Evolutionary conservation across 2,888 invertebrate genomes (phyloP).

Genomic region (Mythimna impura): DNA sequence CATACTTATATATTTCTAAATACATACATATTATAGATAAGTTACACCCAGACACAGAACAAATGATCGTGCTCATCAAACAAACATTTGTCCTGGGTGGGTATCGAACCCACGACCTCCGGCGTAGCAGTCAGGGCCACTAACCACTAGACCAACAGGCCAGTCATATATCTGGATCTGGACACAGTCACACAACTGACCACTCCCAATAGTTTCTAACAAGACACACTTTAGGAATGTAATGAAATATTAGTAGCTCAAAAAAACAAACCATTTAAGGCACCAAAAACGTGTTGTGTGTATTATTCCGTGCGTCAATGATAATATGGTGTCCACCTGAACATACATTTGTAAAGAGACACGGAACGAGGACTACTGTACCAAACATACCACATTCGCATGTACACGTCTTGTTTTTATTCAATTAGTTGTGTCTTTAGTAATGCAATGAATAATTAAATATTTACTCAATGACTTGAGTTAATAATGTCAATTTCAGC

Average conservation of each 20-base stretch:
- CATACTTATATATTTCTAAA: too few relatives aligned
- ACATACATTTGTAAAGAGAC: neutral
- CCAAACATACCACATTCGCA: neutral
- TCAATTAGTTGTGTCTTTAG: neutral
- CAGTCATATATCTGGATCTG: too few relatives aligned
- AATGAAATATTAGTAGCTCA: neutral
- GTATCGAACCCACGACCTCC: too few relatives aligned
- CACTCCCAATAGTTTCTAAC: neutral
- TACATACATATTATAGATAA: too few relatives aligned
- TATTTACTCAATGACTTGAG: neutral
- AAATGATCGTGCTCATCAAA: too few relatives aligned
- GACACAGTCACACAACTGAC: neutral
- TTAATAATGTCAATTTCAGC: conserved; percentile 7
- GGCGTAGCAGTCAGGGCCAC: too few relatives aligned
- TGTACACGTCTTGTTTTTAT: neutral
- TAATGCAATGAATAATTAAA: neutral
- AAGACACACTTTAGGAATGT: neutral
- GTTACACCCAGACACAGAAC: too few relatives aligned
- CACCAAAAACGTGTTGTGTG: neutral
- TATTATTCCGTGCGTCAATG: conserved; percentile 30
- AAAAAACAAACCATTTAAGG: neutral
- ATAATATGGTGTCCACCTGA: conserved; percentile 21
- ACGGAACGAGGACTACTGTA: neutral
- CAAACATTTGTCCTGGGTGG: too few relatives aligned
- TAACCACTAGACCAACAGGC: too few relatives aligned